Conservation (phyloP, 1,140 invertebrate species). For the Battus philenor region DNA sequence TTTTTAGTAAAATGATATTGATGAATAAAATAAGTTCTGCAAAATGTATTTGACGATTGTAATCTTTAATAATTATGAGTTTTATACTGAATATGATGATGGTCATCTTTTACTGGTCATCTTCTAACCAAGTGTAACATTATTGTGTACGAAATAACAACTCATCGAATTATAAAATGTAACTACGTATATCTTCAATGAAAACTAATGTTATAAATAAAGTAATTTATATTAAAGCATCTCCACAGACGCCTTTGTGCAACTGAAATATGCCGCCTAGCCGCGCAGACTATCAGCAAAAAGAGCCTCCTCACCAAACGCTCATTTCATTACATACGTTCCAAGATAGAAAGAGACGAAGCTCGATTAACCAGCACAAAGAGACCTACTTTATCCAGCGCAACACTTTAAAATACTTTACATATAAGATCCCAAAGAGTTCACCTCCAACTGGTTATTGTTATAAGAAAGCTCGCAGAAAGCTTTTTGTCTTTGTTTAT, state of each 20-base stretch:
- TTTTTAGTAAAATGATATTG: no score
- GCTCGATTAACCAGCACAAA: conserved; percentile 24
- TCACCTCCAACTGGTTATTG: conserved; percentile 31
- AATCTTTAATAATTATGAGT: no score
- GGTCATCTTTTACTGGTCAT: no score
- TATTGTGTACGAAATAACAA: background rate
- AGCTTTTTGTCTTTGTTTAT: conserved; percentile 63
- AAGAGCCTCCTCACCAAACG: conserved; percentile 62
- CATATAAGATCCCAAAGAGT: conserved; percentile 21
- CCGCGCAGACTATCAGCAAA: conserved; percentile 71
- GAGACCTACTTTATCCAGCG: conserved; percentile 27
- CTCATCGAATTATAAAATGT: no score
- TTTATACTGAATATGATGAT: no score
- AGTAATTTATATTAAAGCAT: conserved; percentile 2
- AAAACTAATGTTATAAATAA: conserved; percentile 4
- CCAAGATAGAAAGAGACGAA: conserved; percentile 42
- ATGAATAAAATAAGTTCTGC: no score
- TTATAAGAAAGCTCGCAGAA: conserved; percentile 43
- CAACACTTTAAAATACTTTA: conserved; percentile 28
- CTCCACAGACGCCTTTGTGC: conserved; percentile 33
- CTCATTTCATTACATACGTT: conserved; percentile 66
- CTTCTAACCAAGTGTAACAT: no score
- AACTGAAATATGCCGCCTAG: conserved; percentile 69
- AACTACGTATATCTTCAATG: conserved; percentile 6
- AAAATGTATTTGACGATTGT: no score